phyloP scores from a whole-genome alignment of 2,113 vertebrate species.

The Tauraco erythrolophus region DNA sequence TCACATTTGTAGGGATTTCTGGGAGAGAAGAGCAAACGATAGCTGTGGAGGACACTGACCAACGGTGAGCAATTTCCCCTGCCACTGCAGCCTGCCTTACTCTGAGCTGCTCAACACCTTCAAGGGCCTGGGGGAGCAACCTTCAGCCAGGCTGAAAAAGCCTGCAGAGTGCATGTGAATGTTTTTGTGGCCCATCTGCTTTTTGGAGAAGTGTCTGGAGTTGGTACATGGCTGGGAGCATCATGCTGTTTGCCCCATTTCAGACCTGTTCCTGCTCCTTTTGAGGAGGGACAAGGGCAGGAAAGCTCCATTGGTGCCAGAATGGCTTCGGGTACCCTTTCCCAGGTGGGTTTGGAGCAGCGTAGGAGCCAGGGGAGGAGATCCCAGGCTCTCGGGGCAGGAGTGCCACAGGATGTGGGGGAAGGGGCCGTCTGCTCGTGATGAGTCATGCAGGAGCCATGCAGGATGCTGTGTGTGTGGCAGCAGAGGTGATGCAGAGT shows the following conservation, averaged over 20 bases:
- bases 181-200: not conserved
- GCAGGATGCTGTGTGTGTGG: constrained; percentile 40
- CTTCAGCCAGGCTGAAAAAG: not conserved
- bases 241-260: not conserved
- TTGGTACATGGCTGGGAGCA: not conserved
- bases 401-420: constrained; percentile 10
- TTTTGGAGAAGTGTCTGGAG: not conserved
- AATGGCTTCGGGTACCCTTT: not conserved
- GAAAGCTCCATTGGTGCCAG: not conserved
- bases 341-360: not conserved
- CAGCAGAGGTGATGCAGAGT: constrained; percentile 9
- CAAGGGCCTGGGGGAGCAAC: not conserved
- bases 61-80: not conserved
- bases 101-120: not conserved
- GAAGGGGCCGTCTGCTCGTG: not conserved
- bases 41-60: not conserved
- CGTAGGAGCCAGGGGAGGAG: not conserved
- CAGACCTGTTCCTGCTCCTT: not conserved
- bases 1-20: not conserved
- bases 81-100: not conserved
- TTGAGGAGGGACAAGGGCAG: not conserved
- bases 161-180: no score
- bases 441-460: constrained; percentile 53
- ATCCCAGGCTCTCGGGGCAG: not conserved
- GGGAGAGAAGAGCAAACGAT: not conserved